Evolutionary conservation across 1,140 invertebrate genomes (phyloP).

Genomic region (Ostrea denselamellosa): DNA sequence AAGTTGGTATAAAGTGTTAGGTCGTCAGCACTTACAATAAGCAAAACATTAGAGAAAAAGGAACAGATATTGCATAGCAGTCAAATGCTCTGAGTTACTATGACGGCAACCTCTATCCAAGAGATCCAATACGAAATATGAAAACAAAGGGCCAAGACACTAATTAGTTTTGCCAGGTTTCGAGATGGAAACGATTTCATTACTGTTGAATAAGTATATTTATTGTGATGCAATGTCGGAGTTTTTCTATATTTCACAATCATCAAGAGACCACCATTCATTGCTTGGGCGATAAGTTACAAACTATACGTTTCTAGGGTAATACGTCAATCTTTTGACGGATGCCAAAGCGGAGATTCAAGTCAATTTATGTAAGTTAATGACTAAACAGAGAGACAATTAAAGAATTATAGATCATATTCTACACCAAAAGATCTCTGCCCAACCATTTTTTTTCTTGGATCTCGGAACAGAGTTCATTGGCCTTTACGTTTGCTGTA

Average conservation of each 20-base stretch:
- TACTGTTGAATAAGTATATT: constrained; percentile 5
- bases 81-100: background rate
- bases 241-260: background rate
- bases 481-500: background rate
- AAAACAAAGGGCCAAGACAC: background rate
- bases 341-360: constrained; percentile 19
- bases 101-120: background rate
- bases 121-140: background rate
- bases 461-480: background rate
- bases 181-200: background rate
- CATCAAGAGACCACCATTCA: background rate
- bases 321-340: constrained; percentile 3
- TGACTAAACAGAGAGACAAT: background rate
- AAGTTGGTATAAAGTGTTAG: too few species aligned
- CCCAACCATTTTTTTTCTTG: background rate
- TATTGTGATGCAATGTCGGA: background rate
- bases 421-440: background rate
- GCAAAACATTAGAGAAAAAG: background rate
- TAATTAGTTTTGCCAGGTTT: constrained; percentile 4
- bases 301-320: background rate
- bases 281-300: background rate
- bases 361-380: background rate
- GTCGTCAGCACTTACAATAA: too few species aligned
- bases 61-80: background rate
- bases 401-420: background rate